Evolutionary conservation across 2,797 vertebrate genomes (phyloP).

Genomic region (Denticeps clupeoides): DNA sequence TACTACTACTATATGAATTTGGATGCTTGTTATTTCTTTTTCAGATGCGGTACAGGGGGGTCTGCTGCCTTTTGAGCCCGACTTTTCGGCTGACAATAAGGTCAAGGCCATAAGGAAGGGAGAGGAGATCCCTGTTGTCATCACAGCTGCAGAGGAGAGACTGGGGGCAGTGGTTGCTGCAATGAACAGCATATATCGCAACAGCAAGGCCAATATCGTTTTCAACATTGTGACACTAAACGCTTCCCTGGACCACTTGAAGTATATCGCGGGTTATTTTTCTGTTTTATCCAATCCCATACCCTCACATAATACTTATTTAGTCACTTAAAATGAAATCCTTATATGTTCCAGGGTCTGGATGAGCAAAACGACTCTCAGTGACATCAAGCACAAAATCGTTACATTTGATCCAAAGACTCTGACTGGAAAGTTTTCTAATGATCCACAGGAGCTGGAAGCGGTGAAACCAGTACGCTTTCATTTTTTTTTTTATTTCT

Average conservation of each 20-base stretch:
- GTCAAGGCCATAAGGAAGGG: constrained; percentile 38
- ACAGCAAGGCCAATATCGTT: constrained; percentile 76
- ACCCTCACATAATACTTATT: too few relatives aligned
- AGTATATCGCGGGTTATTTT: constrained; percentile 53
- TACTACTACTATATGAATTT: too few relatives aligned
- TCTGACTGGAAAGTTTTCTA: constrained; percentile 70
- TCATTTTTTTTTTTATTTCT: background rate
- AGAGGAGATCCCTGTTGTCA: constrained; percentile 78
- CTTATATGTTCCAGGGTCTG: constrained; percentile 80
- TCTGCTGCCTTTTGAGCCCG: constrained; percentile 61
- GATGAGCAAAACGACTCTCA: constrained; percentile 66
- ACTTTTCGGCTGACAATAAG: constrained; percentile 59
- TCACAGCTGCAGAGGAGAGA: constrained; percentile 79
- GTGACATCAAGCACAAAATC: constrained; percentile 70
- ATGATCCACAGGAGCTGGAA: constrained; percentile 56
- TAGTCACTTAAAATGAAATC: too few relatives aligned
- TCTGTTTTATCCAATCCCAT: too few relatives aligned
- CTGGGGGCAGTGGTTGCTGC: constrained; percentile 82
- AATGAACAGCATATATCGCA: constrained; percentile 80
- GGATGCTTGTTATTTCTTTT: background rate
- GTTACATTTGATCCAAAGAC: constrained; percentile 72
- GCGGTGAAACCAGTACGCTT: constrained; percentile 71
- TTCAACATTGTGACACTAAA: constrained; percentile 87
- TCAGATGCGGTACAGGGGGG: constrained; percentile 42
- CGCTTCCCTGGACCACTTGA: constrained; percentile 75